These are phyloP conservation scores for Micronycteris hirsuta DNA, from an alignment of 2,113 vertebrate genomes.

Conservation along the genomic window DNA sequence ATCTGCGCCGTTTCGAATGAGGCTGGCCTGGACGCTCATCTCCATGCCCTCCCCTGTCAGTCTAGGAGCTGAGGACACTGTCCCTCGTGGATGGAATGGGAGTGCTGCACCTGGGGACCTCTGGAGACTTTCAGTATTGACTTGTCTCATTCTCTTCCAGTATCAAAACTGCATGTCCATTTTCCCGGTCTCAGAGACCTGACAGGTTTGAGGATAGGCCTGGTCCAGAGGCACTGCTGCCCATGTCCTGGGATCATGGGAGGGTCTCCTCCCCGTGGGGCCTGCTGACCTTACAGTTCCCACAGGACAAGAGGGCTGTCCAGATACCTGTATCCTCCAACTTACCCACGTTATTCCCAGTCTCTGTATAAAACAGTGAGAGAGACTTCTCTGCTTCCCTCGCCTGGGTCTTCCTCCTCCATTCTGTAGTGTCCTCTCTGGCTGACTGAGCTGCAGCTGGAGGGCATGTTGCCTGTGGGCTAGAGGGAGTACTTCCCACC, in stretches of 20 bases:
- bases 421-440: constrained; percentile 41
- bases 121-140: rapidly evolving
- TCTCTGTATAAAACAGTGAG: constrained; percentile 79
- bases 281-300: not conserved
- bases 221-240: not conserved
- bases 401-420: constrained; percentile 56
- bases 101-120: rapidly evolving
- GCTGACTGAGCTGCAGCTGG: constrained; percentile 61
- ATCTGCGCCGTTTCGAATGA: not conserved
- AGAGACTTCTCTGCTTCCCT: constrained; percentile 59
- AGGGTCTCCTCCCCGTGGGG: rapidly evolving
- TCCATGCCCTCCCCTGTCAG: not conserved
- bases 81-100: not conserved
- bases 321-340: not conserved
- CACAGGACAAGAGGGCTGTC: not conserved
- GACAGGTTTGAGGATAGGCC: not conserved
- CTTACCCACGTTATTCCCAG: constrained; percentile 80
- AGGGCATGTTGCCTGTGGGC: not conserved
- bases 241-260: not conserved
- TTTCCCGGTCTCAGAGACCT: not conserved
- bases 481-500: not conserved
- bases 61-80: not conserved
- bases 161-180: not conserved
- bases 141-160: not conserved
- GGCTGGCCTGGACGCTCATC: not conserved